Evolutionary conservation across 2,113 vertebrate genomes (phyloP), one percentile per base, ranked within the genome.

Genomic region (Stegastes partitus): DNA sequence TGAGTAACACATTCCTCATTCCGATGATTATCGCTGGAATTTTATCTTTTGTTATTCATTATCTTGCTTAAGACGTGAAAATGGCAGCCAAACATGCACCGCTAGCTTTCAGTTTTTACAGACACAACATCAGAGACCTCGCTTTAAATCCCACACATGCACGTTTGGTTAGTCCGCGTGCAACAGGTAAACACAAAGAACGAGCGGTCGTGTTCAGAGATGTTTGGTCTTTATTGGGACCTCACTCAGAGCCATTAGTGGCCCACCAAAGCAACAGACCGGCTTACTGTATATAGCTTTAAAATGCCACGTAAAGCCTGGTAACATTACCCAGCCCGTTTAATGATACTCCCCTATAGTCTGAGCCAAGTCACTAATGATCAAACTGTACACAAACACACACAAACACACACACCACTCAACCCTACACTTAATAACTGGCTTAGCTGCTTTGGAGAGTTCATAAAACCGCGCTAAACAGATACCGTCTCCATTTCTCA

Each of bases 361-460:
- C 71, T 77, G 74, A 64, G 80, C 71, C 83, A 87, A 85, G 81
- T 74, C 79, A 39, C 83, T 91, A 90, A 93, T 93, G 89, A 91
- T 92, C 86, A 88, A 85, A 87, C 77, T 66, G 76, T 74, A 81
- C 68, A 83, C 76, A 89, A 84, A 91, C 84, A 79, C 72, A 84
- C 81, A 83, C 85, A 79, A 86, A 86, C 26, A 28, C 5, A 28
- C 26, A 28, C 26, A 85, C 37, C 70, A 81, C 77, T 85, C 57
- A 74, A 72, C 81, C 25, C 55, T 10, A 81, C 62, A 79, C 75
- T 84, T 87, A 90, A 91, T 89, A 90, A 91, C 82, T 84, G 53
- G 85, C 63, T 59, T 21, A 39, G 82, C 59, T 74, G 58, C 76
- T 79, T 82, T 74, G 54, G 71, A 86, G 74, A 71, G 68, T 86